Base-by-base conservation (phyloP, 2,113 vertebrate species). In the Arvicanthis niloticus region DNA sequence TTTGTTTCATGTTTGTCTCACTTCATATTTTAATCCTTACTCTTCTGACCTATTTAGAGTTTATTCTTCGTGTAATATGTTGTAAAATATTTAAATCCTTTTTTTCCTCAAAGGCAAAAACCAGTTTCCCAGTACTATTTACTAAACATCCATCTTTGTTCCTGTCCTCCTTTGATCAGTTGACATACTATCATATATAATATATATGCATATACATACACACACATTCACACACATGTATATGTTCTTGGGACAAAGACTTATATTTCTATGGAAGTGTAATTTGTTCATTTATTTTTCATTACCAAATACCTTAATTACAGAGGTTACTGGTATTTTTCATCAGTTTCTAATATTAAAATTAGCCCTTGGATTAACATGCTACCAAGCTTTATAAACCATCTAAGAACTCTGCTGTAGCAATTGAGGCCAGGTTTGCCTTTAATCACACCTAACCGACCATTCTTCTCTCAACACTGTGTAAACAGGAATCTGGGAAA, bases 291-390 rank as follows among this genome's bases (percentile, higher is more conserved):
- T 68, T 40, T n/a, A 56, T 58, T 56, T 56, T 58, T 81, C 78
- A 58, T 58, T 58, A n/a, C 9, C 17, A 5, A 76, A 45, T 56
- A 22, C 31, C 67, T 65, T 65, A 75, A 51, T 51, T 65, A 26
- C 29, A 75, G 22, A 76, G 5, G 11, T 95, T 70, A 73, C 31
- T 37, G 53, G 31, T 17, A 77, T 42, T 53, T 68, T 37, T 40
- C n/a, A 31, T 60, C 34, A 67, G 26, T 68, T 75, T 58, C 60
- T 82, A 65, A 89, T 89, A 62, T 81, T 81, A 56, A 92, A 95
- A 88, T n/a, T 88, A 37, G 40, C 72, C 51, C 56, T 26, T 91
- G n/a, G 21, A 56, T 67, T 80, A 72, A 53, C 56, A 73, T 65
- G 9, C 65, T 48, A 34, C 13, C 21, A 53, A 19, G 51, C 26